phyloP scores from a whole-genome alignment of 2,888 invertebrate genomes.

The Mesorhabditis spiculigera region DNA sequence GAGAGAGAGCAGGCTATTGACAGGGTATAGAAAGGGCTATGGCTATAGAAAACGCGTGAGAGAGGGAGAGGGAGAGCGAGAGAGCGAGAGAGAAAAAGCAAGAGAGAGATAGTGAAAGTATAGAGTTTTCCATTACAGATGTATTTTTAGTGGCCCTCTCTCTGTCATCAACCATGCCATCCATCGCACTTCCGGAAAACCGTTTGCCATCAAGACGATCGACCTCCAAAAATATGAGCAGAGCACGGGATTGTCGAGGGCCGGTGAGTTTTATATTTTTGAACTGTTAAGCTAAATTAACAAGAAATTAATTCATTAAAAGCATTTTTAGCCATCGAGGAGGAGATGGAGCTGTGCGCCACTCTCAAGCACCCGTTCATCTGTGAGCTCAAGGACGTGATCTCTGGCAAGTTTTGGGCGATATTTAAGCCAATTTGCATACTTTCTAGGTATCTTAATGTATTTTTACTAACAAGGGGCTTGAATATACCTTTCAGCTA shows the following conservation, averaged over 20 bases:
- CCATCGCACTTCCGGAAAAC: constrained; percentile 1
- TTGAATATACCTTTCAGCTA: constrained; percentile 1
- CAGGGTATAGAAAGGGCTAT: no score
- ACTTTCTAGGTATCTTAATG: background rate
- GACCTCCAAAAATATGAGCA: constrained; percentile 4
- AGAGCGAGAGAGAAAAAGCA: no score
- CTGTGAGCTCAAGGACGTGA: constrained; percentile 82
- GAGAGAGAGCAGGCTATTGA: no score
- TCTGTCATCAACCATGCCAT: constrained; percentile 6
- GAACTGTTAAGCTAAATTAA: no score
- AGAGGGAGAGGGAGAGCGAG: no score
- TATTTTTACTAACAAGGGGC: background rate
- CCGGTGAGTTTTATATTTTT: background rate
- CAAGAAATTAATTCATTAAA: no score
- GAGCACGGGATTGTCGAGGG: background rate
- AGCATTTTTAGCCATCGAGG: constrained; percentile 68
- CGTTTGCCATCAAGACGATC: constrained; percentile 5
- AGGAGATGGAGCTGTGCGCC: constrained; percentile 91
- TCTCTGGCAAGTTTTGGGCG: constrained; percentile 18
- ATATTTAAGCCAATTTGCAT: background rate
- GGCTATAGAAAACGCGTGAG: no score
- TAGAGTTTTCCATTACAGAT: no score
- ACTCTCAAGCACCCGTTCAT: constrained; percentile 98
- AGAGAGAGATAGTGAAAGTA: no score
- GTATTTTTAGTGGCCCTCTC: background rate